Evolutionary conservation across 1,140 invertebrate genomes (phyloP).

Genomic region (Himalopsyche phryganea): DNA sequence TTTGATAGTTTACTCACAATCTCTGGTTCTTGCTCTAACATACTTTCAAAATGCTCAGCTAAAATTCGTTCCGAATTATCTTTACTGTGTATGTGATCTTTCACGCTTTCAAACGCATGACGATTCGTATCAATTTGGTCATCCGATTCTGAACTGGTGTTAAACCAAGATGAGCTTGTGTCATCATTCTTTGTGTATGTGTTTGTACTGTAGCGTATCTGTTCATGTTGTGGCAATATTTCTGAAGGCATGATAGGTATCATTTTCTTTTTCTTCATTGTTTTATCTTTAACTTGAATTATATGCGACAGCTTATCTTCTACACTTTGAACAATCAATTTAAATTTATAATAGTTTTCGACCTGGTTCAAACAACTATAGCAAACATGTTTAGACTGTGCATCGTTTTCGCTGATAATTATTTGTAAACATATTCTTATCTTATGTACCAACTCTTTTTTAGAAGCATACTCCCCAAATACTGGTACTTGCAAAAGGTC

Average conservation of each 20-base stretch:
- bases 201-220: too few species aligned
- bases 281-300: too few species aligned
- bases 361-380: slow-evolving; percentile 23
- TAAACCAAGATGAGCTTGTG: too few species aligned
- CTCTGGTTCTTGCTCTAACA: slow-evolving; percentile 4
- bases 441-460: slow-evolving; percentile 19
- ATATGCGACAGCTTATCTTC: too few species aligned
- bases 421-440: slow-evolving; percentile 22
- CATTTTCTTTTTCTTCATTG: too few species aligned
- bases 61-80: slow-evolving; percentile 9
- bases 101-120: background rate
- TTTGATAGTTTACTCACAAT: too few species aligned
- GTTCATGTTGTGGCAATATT: too few species aligned
- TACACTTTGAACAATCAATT: background rate
- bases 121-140: background rate
- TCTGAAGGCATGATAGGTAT: too few species aligned
- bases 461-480: slow-evolving; percentile 17
- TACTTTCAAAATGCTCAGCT: slow-evolving; percentile 6
- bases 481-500: slow-evolving; percentile 19
- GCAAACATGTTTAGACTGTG: slow-evolving; percentile 15
- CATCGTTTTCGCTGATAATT: background rate
- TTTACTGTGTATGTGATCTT: background rate
- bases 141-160: background rate
- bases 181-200: too few species aligned
- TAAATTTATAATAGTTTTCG: slow-evolving; percentile 27